These are phyloP conservation scores for Poecile atricapillus DNA, from an alignment of 2,113 vertebrate genomes.

Conservation along the genomic window DNA sequence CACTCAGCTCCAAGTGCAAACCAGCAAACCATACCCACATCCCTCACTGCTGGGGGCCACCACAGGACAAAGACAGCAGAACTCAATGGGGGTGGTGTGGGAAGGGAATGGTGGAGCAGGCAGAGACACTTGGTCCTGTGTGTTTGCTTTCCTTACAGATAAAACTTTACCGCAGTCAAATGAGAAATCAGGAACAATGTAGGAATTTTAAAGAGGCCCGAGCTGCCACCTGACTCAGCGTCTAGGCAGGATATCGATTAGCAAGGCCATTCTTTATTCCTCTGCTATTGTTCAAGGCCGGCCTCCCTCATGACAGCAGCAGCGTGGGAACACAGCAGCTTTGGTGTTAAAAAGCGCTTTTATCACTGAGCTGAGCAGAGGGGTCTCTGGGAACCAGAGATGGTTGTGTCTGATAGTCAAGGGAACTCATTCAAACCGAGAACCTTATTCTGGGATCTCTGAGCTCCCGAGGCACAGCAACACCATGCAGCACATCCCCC, in stretches of 20 bases:
- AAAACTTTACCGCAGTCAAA: conserved; percentile 4
- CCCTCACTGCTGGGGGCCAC: neutral
- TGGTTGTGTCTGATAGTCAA: conserved; percentile 1
- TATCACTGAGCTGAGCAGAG: conserved; percentile 27
- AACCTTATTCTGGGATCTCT: neutral
- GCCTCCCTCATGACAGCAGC: conserved; percentile 38
- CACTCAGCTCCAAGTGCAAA: neutral
- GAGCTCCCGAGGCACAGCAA: neutral
- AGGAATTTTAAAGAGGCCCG: conserved; percentile 51
- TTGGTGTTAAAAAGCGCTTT: conserved; percentile 55
- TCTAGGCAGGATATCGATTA: conserved; percentile 71
- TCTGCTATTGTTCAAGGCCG: conserved; percentile 50
- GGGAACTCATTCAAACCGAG: neutral
- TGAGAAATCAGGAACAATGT: conserved; percentile 52
- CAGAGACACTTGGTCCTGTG: neutral
- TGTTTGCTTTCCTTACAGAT: conserved; percentile 56
- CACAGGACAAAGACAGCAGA: neutral
- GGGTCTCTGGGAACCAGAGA: conserved; percentile 53
- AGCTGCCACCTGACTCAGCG: conserved; percentile 63
- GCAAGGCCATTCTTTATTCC: conserved; percentile 59
- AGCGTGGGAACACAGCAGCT: conserved; percentile 63
- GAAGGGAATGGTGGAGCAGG: neutral
- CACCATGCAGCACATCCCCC: neutral
- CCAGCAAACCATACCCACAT: neutral
- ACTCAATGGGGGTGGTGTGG: neutral